Conservation (phyloP, 2,113 vertebrate genomes). For the Cyanistes caeruleus region DNA sequence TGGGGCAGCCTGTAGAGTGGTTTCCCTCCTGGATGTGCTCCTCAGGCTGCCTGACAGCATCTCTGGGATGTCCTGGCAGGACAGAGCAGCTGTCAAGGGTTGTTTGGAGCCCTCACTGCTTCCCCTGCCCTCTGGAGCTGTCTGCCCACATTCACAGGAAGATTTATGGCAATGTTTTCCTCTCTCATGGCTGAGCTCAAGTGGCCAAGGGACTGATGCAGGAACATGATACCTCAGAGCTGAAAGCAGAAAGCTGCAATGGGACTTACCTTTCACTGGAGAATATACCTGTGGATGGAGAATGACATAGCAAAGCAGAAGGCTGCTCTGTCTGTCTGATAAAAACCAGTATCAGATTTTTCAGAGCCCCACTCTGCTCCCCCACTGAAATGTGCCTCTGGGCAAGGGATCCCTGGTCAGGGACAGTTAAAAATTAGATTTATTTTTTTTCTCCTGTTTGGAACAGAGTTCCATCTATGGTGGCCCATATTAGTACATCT, state of each 20-base stretch:
- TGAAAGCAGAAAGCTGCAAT: not conserved
- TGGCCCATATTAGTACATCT: not conserved
- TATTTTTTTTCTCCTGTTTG: not conserved
- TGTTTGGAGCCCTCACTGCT: not conserved
- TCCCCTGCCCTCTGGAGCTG: not conserved
- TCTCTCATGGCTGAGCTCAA: not conserved
- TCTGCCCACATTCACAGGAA: not conserved
- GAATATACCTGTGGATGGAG: not conserved
- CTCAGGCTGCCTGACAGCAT: not conserved
- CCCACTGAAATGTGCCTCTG: not conserved
- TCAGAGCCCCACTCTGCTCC: not conserved
- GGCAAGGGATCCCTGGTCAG: not conserved
- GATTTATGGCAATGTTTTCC: conserved; percentile 18
- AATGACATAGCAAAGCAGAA: not conserved
- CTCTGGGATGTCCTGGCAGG: not conserved
- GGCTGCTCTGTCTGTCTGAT: not conserved
- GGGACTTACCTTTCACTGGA: not conserved
- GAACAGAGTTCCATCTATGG: not conserved
- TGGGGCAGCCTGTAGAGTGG: fast-evolving
- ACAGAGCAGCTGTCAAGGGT: not conserved
- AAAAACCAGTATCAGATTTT: not conserved
- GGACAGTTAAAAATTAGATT: not conserved
- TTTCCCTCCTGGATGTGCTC: not conserved
- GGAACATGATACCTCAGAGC: not conserved
- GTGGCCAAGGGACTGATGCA: not conserved